phyloP scores from a whole-genome alignment of 2,797 vertebrate species.

The Otolemur crassicaudatus region DNA sequence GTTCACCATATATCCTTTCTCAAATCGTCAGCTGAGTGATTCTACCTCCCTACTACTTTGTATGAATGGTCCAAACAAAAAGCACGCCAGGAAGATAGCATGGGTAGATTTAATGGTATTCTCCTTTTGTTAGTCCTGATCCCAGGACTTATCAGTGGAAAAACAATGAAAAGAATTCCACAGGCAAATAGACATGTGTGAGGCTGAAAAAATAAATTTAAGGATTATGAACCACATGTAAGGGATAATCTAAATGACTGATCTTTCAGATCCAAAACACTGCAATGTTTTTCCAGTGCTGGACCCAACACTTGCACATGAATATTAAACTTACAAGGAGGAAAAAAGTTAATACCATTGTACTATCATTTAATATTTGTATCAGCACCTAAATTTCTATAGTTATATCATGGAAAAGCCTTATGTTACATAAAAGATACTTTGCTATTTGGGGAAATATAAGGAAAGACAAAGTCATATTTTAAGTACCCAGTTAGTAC shows the following conservation, averaged over 20 bases:
- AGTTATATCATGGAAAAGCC: neutral
- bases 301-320: neutral
- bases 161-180: neutral
- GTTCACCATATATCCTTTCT: neutral
- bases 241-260: neutral
- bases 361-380: neutral
- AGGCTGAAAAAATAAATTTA: neutral
- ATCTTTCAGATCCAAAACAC: neutral
- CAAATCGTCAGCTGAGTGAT: neutral
- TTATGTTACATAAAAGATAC: neutral
- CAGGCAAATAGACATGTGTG: neutral
- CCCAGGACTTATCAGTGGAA: neutral
- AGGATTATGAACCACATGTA: neutral
- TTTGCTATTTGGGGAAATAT: neutral
- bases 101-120: neutral
- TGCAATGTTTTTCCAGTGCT: neutral
- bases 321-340: neutral
- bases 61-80: neutral
- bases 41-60: too few relatives aligned
- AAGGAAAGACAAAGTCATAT: neutral
- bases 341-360: neutral
- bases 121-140: neutral
- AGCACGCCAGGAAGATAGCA: rapidly evolving
- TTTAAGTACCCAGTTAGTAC: neutral
- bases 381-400: neutral